These are phyloP conservation scores for Temnothorax unifasciatus DNA, from an alignment of 2,888 invertebrate species.

Conservation along the genomic window DNA sequence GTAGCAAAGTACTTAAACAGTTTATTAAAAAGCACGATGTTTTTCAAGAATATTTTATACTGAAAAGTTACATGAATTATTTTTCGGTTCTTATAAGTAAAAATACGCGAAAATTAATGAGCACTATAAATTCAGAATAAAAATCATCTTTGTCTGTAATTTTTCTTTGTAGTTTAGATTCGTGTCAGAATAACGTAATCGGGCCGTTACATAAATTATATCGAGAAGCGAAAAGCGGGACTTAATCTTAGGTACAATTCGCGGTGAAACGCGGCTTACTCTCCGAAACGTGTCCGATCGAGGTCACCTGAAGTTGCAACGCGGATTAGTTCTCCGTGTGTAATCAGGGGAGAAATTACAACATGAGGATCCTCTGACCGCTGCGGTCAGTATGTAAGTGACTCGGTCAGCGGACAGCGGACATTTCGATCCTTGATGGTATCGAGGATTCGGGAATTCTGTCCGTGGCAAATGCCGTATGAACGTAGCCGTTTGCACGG, in stretches of 20 bases:
- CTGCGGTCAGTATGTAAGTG: constrained; percentile 54
- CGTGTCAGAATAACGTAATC: not conserved
- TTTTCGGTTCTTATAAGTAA: not conserved
- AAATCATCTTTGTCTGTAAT: not conserved
- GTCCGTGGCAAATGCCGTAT: constrained; percentile 47
- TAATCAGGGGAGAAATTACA: constrained; percentile 57
- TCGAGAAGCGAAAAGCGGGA: not conserved
- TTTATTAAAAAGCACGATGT: not conserved
- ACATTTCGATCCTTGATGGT: constrained; percentile 55
- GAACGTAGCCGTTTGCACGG: constrained; percentile 18
- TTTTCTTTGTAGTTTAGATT: not conserved
- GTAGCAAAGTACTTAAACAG: not conserved
- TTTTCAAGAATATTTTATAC: not conserved
- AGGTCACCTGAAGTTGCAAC: constrained; percentile 54
- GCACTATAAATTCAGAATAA: not conserved
- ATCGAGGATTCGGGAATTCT: constrained; percentile 41
- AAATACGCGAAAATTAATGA: not conserved
- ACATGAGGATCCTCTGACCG: constrained; percentile 51
- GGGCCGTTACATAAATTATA: not conserved
- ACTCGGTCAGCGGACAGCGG: constrained; percentile 54
- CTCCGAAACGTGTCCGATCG: constrained; percentile 32
- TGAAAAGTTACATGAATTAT: constrained; percentile 3
- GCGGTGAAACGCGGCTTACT: constrained; percentile 43
- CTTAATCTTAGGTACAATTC: constrained; percentile 50
- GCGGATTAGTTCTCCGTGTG: constrained; percentile 56